Conservation (phyloP, 2,113 vertebrate species). For the Chinchilla lanigera region DNA sequence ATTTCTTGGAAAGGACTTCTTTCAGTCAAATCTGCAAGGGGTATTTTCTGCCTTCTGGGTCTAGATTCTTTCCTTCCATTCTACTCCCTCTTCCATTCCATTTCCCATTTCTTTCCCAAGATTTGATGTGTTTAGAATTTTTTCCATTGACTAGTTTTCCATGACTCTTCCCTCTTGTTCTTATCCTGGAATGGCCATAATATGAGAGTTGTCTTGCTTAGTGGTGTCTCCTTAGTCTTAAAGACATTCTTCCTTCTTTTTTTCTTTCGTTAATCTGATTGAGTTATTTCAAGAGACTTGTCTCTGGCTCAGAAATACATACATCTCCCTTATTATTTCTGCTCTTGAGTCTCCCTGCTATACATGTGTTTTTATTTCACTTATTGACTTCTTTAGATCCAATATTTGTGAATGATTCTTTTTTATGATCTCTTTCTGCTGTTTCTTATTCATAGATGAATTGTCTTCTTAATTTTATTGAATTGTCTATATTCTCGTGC, state of each 20-base stretch:
- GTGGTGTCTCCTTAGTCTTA: not conserved
- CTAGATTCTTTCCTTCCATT: too few relatives aligned
- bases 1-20: not conserved
- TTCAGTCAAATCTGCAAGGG: not conserved
- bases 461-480: not conserved
- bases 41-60: not conserved
- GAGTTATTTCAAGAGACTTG: not conserved
- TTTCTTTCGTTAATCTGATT: too few relatives aligned
- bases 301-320: not conserved
- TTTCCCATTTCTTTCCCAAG: not conserved
- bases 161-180: not conserved
- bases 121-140: not conserved
- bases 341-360: not conserved
- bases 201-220: not conserved
- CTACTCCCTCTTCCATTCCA: too few relatives aligned
- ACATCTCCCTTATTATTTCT: not conserved
- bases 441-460: not conserved
- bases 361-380: not conserved
- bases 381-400: not conserved
- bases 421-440: not conserved
- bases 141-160: not conserved
- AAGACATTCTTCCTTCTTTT: not conserved
- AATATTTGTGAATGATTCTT: not conserved
- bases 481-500: not conserved
- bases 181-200: not conserved